Evolutionary conservation across 2,113 vertebrate species (phyloP), one percentile per base, ranked within the genome.

Genomic region (Lepus timidus): DNA sequence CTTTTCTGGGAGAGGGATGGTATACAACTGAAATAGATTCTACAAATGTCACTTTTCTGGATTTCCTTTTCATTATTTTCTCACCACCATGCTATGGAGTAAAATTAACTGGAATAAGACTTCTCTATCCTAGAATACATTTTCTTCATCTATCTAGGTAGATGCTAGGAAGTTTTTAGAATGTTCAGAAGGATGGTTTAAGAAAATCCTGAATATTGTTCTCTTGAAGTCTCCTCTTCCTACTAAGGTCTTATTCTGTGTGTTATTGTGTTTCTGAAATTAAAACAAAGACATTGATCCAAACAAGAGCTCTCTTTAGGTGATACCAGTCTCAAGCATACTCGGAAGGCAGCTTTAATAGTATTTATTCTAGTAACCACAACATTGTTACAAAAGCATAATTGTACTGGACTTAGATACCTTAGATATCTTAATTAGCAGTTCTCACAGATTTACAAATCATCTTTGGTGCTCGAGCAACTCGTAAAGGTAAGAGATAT

Each of bases 351-450:
- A 65, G 52, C 84, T 85, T 85, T 79, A 71, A 82, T 68, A 31
- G 22, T 52, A 80, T 96, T 90, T 90, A 92, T 95, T 91, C 65
- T 87, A 84, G 85, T 74, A 96, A 73, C 27, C 78, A 68, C 58
- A 92, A 27, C 76, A 74, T 58, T 92, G 70, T 89, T 78, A 82
- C 44, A 79, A 58, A 90, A 93, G 58, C 73, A 71, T 65, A 65
- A 76, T 83, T 71, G 80, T 82, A 55, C 65, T 67, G 76, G 68
- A 13, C 55, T 90, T 73, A 62, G 88, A 79, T 90, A 31, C 68
- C 68, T 81, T 12, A 74, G 44, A 71, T 70, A 44, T 64, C 89
- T 83, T 84, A 70, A 67, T 82, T 75, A 73, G 52, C 76, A 85
- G 31, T 80, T 83, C 31, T 85, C 86, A 64, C 64, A 90, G 64